Evolutionary conservation across 2,888 invertebrate species (phyloP), one percentile per base, ranked within the genome.

Genomic region (Suillia variegata): DNA sequence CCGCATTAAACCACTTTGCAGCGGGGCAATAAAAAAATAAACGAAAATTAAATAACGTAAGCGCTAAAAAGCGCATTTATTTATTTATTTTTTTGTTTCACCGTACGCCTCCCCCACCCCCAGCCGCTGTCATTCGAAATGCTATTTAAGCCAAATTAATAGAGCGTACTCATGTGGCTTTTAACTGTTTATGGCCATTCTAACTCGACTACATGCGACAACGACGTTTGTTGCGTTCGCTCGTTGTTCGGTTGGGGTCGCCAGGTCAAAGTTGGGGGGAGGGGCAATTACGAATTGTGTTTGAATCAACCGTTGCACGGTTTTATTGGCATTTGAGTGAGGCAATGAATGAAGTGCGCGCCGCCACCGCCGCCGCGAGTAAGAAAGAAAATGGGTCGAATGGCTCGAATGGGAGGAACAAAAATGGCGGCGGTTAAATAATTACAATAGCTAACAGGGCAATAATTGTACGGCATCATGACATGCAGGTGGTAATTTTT

Each of bases 161-260:
- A 45, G 45, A 45, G 45, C 45, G 45, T 20, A 45, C 45, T 45
- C 45, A 45, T 45, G 45, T 45, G 45, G 45, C 45, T 45, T 45
- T 45, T 13, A 45, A 45, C 45, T 20, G 45, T 45, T 45, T 18
- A 45, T 45, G 45, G 45, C 45, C 45, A 45, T 20, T 18, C 6
- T 45, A 45, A 38, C 15, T 38, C 6, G 31, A 8, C 12, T 31
- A 6, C 31, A 31, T 6, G 6, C 31, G 31, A 31, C 31, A 8
- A 31, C 12, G 31, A 12, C 6, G 31, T n/a, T 31, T 31, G 31
- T 31, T 31, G 31, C 12, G 6, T 6, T 31, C 31, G 31, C 31
- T 31, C 31, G 31, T 31, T 31, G 31, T 31, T 31, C 31, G 31
- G 31, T 8, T 6, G 31, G 31, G 31, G 31, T 31, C 31, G n/a